These are phyloP conservation scores for Tetramorium alpestre DNA, from an alignment of 1,140 invertebrate species.

Conservation along the genomic window DNA sequence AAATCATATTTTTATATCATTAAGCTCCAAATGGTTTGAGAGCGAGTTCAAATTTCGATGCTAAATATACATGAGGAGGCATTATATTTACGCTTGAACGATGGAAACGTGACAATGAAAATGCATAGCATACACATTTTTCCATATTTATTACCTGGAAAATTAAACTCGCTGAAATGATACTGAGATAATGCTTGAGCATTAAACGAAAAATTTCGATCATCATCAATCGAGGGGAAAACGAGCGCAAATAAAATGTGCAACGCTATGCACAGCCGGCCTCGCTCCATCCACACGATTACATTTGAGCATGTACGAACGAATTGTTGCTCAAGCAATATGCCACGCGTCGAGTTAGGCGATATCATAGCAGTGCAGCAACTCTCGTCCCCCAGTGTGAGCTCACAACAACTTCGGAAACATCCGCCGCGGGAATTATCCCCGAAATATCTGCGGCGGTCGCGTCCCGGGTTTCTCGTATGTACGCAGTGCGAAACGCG, in stretches of 20 bases:
- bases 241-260: neutral
- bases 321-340: neutral
- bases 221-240: neutral
- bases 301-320: neutral
- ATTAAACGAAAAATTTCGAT: neutral
- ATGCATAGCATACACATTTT: neutral
- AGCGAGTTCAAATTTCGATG: neutral
- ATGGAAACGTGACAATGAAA: neutral
- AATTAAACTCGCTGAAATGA: neutral
- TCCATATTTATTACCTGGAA: neutral
- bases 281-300: neutral
- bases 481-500: slow-evolving; percentile 30
- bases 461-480: neutral
- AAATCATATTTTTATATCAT: slow-evolving; percentile 21
- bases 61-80: neutral
- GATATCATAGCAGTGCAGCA: slow-evolving; percentile 36
- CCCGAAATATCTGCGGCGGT: slow-evolving; percentile 22
- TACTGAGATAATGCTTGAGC: neutral
- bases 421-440: slow-evolving; percentile 42
- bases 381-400: neutral
- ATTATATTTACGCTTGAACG: neutral
- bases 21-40: neutral
- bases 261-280: no score
- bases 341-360: slow-evolving; percentile 25
- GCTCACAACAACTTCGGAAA: slow-evolving; percentile 41